Evolutionary conservation across 1,140 invertebrate species (phyloP).

Genomic region (Papilio xuthus): DNA sequence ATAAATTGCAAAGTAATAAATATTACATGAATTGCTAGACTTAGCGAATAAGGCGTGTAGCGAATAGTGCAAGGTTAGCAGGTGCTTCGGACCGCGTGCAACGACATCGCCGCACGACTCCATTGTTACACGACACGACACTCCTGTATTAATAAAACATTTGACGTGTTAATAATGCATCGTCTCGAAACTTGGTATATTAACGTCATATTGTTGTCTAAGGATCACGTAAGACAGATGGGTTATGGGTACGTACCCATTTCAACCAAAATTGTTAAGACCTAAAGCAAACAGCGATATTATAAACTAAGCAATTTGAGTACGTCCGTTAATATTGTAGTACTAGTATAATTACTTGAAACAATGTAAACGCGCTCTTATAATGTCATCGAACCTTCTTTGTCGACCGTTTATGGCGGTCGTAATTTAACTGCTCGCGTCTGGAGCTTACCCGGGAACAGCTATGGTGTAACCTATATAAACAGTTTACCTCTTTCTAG

Average conservation of each 20-base stretch:
- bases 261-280: not conserved
- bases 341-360: not conserved
- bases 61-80: constrained; percentile 68
- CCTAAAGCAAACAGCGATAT: not conserved
- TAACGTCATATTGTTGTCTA: too few species aligned
- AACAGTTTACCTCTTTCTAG: not conserved
- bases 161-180: constrained; percentile 9
- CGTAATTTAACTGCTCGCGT: constrained; percentile 58
- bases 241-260: not conserved
- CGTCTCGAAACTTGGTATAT: constrained; percentile 21
- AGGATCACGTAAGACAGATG: too few species aligned
- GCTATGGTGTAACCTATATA: constrained; percentile 18
- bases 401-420: constrained; percentile 69
- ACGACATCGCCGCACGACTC: constrained; percentile 53
- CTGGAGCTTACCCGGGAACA: constrained; percentile 47
- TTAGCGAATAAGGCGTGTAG: constrained; percentile 34
- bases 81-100: constrained; percentile 64
- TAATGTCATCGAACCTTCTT: constrained; percentile 73
- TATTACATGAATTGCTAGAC: constrained; percentile 33
- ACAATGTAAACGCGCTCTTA: constrained; percentile 50
- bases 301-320: not conserved
- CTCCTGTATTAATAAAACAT: constrained; percentile 33
- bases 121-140: constrained; percentile 45
- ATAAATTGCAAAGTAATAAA: constrained; percentile 25
- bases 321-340: not conserved